These are phyloP conservation scores for Platysteira castanea DNA, from an alignment of 2,113 vertebrate species.

Conservation along the genomic window DNA sequence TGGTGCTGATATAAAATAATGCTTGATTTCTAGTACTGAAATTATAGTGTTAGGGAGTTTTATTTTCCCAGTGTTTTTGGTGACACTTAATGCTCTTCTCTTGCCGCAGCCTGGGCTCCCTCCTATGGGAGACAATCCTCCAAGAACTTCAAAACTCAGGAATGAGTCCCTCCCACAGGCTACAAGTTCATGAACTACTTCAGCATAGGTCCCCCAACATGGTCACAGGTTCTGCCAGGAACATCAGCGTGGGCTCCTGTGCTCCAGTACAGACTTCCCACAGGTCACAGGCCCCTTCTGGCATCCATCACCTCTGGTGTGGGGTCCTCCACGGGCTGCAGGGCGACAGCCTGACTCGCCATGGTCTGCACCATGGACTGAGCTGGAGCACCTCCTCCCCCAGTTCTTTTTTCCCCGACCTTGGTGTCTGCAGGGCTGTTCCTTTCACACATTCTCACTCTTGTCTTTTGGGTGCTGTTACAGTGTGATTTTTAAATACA, in stretches of 20 bases:
- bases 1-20: background rate
- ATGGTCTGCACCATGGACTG: background rate
- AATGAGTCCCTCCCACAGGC: no score
- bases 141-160: background rate
- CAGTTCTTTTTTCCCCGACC: background rate
- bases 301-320: no score
- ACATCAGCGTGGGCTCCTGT: background rate
- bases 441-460: background rate
- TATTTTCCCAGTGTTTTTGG: background rate
- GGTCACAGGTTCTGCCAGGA: background rate
- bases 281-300: background rate
- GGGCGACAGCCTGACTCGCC: background rate
- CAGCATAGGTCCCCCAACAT: rapidly evolving
- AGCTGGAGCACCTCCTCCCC: background rate
- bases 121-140: background rate
- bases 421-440: background rate
- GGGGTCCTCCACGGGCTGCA: background rate
- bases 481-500: background rate
- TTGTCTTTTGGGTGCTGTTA: background rate
- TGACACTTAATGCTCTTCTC: background rate
- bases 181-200: background rate
- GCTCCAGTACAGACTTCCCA: background rate
- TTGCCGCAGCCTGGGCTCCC: background rate
- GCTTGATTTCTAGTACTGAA: background rate
- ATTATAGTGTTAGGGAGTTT: background rate